phyloP scores from a whole-genome alignment of 30 jellyfish, hydroid and myxozoan genomes.

The Catostylus mosaicus region DNA sequence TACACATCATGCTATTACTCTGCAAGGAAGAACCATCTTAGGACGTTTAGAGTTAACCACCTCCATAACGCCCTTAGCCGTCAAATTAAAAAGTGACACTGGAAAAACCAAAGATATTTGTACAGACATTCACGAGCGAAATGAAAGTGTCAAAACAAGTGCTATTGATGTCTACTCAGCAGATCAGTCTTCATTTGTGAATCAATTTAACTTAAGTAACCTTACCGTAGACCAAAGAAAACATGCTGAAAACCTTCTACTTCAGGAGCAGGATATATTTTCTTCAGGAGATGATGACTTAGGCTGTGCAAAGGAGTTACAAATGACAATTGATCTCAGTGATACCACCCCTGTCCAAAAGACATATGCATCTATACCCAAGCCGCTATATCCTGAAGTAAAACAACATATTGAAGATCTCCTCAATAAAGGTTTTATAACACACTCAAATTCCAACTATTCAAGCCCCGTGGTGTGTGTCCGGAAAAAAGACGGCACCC shows the following conservation, averaged over 20 bases:
- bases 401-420: not conserved
- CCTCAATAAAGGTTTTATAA: too few species aligned
- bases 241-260: constrained; percentile 25
- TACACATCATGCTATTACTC: constrained; percentile 31
- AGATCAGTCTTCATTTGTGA: constrained; percentile 25
- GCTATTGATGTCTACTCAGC: constrained; percentile 29
- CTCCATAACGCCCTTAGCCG: constrained; percentile 27
- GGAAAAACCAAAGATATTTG: constrained; percentile 7
- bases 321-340: not conserved
- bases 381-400: not conserved
- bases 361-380: too few species aligned
- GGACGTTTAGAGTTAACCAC: constrained; percentile 43
- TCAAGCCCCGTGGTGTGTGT: too few species aligned
- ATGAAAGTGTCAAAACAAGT: constrained; percentile 26
- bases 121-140: constrained; percentile 21
- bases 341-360: not conserved
- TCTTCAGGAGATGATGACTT: not conserved
- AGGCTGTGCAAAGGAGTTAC: not conserved
- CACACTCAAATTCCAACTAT: too few species aligned
- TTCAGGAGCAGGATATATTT: constrained; percentile 25
- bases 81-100: constrained; percentile 47
- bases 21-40: constrained; percentile 44
- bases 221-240: constrained; percentile 49
- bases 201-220: constrained; percentile 33
- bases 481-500: too few species aligned